Evolutionary conservation across 2,797 vertebrate species (phyloP).

Genomic region (Echiichthys vipera): DNA sequence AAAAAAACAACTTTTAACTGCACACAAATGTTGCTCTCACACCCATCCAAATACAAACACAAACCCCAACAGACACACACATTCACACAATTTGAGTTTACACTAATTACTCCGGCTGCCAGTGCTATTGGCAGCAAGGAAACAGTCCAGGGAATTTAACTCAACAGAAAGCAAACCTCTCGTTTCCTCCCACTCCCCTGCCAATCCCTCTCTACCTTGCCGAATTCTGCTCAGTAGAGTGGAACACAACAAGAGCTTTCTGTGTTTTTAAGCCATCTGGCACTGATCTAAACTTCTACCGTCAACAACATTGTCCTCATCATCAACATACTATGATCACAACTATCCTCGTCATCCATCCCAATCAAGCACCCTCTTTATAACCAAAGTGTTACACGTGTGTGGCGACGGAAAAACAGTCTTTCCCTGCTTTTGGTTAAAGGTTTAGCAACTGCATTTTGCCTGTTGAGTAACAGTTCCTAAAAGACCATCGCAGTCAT

Average conservation of each 20-base stretch:
- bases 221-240: constrained; percentile 58
- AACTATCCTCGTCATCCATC: background rate
- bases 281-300: constrained; percentile 38
- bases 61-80: constrained; percentile 39
- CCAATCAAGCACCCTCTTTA: background rate
- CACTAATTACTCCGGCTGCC: constrained; percentile 63
- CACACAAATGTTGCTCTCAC: constrained; percentile 40
- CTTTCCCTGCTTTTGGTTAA: background rate
- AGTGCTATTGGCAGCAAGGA: constrained; percentile 63
- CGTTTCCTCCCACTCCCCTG: constrained; percentile 53
- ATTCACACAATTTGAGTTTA: constrained; percentile 52
- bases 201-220: constrained; percentile 53
- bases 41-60: constrained; percentile 24
- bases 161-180: constrained; percentile 71
- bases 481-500: background rate
- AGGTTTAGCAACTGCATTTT: background rate
- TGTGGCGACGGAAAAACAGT: background rate
- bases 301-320: background rate
- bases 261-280: constrained; percentile 72
- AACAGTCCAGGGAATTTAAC: constrained; percentile 69
- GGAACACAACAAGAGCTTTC: constrained; percentile 40
- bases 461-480: background rate
- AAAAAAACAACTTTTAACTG: constrained; percentile 27
- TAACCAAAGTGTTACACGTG: background rate
- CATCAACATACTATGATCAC: background rate